Base-by-base conservation (phyloP, 2,888 invertebrate species). In the Nephrotoma flavescens region DNA sequence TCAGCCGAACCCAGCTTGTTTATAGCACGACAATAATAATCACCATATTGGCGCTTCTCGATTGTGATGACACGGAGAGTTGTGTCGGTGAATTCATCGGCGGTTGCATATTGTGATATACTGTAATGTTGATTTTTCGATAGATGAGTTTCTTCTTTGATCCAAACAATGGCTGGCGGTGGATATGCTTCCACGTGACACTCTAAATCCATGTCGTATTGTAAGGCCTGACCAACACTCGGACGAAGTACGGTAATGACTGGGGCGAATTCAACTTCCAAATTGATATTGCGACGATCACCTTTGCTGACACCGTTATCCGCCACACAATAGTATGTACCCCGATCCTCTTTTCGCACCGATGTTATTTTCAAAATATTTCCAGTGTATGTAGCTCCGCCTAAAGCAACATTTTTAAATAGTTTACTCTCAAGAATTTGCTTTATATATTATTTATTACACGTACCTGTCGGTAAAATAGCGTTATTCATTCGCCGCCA, bases 151-250 rank as follows among this genome's bases (percentile, higher is more conserved):
- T 95, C 96, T 86, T 97, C 97, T 90, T 98, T 98, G 4, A 96
- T 92, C 98, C 98, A 98, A 0, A 95, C 94, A 88, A 98, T 97
- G 0, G 96, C 97, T 0, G 98, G 98, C 3, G 97, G 97, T 0
- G 98, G 98, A 91, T 97, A 98, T 0, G 98, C 98, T 90, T 97
- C 97, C 12, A 98, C 96, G 91, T 97, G 97, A 89, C 98, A 98
- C 90, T 98, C 98, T 88, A 98, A 91, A 89, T 98, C 97, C 95
- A 98, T 97, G 89, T 98, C 97, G 90, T 97, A 98, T 90, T 97
- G 97, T 9, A 98, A 92, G 0, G 98, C 98, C 93, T 94, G 94
- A 11, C 97, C 97, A 45, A 97, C 92, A 41, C 97, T 93, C 0
- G 97, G 97, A 31, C 96, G 92, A 0, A 97, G 96, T 11, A 96